These are phyloP conservation scores for Aradophagus sp. DNA, from an alignment of 1,140 invertebrate species.

Conservation along the genomic window DNA sequence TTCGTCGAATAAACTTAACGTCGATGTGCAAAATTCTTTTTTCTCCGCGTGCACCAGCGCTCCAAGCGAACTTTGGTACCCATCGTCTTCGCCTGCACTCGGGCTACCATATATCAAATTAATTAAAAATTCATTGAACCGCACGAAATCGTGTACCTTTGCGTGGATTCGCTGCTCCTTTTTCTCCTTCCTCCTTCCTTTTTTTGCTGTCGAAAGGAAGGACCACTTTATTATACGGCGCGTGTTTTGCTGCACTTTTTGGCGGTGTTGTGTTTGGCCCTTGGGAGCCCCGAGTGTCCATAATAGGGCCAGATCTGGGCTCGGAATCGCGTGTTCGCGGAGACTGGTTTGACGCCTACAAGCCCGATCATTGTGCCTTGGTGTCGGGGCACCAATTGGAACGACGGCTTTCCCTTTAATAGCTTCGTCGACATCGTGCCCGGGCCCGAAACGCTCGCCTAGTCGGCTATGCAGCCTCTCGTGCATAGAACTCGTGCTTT, in stretches of 20 bases:
- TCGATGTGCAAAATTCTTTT: too few species aligned
- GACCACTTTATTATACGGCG: slow-evolving; percentile 50
- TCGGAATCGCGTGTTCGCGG: slow-evolving; percentile 42
- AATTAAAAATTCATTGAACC: slow-evolving; percentile 54
- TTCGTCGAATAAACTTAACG: too few species aligned
- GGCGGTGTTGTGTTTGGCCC: slow-evolving; percentile 46
- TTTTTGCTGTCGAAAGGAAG: slow-evolving; percentile 40
- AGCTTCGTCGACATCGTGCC: slow-evolving; percentile 37
- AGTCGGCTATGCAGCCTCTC: slow-evolving; percentile 14
- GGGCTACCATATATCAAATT: slow-evolving; percentile 43
- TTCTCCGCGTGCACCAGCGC: too few species aligned
- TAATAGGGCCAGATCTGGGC: slow-evolving; percentile 49
- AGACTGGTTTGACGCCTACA: slow-evolving; percentile 57
- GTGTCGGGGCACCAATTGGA: slow-evolving; percentile 39
- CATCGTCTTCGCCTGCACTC: not conserved
- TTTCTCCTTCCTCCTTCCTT: too few species aligned
- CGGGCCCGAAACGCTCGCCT: slow-evolving; percentile 15
- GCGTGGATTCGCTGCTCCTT: too few species aligned
- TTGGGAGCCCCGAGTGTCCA: slow-evolving; percentile 39
- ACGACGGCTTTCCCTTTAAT: slow-evolving; percentile 53
- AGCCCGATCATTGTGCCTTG: slow-evolving; percentile 34
- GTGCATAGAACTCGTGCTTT: slow-evolving; percentile 43
- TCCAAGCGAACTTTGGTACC: too few species aligned
- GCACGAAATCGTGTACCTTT: slow-evolving; percentile 48
- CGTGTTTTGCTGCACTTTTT: slow-evolving; percentile 47